phyloP scores from a whole-genome alignment of 2,113 vertebrate genomes.

The Pongo pygmaeus region DNA sequence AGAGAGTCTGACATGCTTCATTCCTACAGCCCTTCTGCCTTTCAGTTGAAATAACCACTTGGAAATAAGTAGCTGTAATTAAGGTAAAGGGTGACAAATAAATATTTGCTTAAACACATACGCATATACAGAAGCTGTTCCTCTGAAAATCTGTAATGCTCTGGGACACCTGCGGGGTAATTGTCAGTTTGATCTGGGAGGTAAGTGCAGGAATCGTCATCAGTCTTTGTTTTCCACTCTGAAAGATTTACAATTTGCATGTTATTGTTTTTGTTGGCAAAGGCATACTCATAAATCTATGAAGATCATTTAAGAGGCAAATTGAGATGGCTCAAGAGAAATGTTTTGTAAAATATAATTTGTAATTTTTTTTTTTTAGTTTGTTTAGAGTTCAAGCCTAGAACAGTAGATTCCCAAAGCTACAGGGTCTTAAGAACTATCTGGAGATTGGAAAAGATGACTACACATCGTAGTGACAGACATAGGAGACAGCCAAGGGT shows the following conservation, averaged over 20 bases:
- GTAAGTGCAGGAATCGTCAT: neutral
- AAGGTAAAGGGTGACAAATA: slow-evolving; percentile 48
- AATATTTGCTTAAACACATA: slow-evolving; percentile 67
- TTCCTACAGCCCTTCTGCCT: neutral
- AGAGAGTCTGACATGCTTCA: slow-evolving; percentile 34
- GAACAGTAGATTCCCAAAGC: slow-evolving; percentile 36
- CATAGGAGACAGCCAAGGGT: too few species aligned
- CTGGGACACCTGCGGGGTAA: slow-evolving; percentile 3
- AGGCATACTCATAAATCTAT: slow-evolving; percentile 68
- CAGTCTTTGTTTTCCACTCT: neutral
- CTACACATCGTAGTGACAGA: too few species aligned
- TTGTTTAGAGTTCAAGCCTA: slow-evolving; percentile 60
- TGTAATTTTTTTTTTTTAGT: slow-evolving; percentile 46
- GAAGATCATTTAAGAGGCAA: slow-evolving; percentile 74
- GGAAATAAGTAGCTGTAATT: slow-evolving; percentile 65
- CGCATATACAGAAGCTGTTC: neutral
- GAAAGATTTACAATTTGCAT: slow-evolving; percentile 64
- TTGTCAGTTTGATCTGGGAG: neutral
- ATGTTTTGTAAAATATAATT: slow-evolving; percentile 71
- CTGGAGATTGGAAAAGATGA: neutral
- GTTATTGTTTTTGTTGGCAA: slow-evolving; percentile 59
- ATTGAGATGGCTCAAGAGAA: slow-evolving; percentile 60
- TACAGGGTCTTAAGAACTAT: neutral
- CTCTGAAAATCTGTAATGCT: neutral
- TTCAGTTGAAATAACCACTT: slow-evolving; percentile 48